These are phyloP conservation scores for Drosophila lacertosa DNA, from an alignment of 1,140 invertebrate species.

Conservation along the genomic window DNA sequence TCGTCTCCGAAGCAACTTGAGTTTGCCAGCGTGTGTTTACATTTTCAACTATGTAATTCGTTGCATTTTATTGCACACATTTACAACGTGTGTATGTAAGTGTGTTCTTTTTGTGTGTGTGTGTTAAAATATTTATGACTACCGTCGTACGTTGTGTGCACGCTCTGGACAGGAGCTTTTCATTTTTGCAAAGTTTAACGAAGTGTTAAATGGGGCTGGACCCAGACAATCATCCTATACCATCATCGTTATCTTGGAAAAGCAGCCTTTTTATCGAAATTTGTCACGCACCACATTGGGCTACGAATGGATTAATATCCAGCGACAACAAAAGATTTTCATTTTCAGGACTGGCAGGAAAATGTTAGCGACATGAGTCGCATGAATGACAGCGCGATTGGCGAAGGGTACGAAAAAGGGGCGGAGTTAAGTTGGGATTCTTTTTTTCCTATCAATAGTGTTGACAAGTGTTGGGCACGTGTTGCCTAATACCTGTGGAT, in stretches of 20 bases:
- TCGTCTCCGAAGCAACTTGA: constrained; percentile 18
- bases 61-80: constrained; percentile 75
- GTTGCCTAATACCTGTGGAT: constrained; percentile 75
- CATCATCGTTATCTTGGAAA: constrained; percentile 9
- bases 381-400: constrained; percentile 66
- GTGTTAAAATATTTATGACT: constrained; percentile 70
- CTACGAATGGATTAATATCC: constrained; percentile 66
- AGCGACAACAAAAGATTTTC: constrained; percentile 72
- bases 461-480: constrained; percentile 60
- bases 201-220: constrained; percentile 71
- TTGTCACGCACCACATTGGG: constrained; percentile 71
- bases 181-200: constrained; percentile 68
- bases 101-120: constrained; percentile 42
- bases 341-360: constrained; percentile 47
- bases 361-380: constrained; percentile 77
- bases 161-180: constrained; percentile 43
- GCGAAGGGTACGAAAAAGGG: background rate
- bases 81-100: constrained; percentile 12
- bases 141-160: constrained; percentile 9
- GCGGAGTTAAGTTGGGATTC: background rate
- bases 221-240: constrained; percentile 16
- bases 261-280: constrained; percentile 74
- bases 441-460: constrained; percentile 44
- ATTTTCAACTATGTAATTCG: constrained; percentile 80
- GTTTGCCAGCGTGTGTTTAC: constrained; percentile 65